Evolutionary conservation across 37 sponge, comb jelly and placozoan species (phyloP).

Genomic region (Tethya wilhelma): DNA sequence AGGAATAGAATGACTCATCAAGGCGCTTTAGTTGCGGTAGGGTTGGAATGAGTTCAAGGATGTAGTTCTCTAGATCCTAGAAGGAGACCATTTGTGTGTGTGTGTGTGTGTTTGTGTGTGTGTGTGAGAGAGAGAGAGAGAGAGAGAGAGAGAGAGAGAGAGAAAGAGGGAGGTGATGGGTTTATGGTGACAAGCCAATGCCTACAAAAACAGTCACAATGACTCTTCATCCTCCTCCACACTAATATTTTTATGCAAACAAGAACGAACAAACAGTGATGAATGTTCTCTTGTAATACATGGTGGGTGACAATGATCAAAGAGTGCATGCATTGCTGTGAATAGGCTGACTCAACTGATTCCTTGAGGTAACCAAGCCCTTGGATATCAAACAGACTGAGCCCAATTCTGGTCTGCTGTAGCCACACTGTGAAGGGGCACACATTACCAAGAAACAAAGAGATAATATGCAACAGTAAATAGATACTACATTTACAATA

Average conservation of each 20-base stretch:
- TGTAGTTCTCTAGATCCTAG: conserved; percentile 96
- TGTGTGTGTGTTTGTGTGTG: not conserved
- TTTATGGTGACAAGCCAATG: not conserved
- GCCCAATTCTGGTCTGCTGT: conserved; percentile 93
- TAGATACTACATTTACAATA: conserved; percentile 14
- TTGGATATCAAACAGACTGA: conserved; percentile 94
- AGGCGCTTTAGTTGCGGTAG: conserved; percentile 93
- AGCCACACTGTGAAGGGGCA: conserved; percentile 89
- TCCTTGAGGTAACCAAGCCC: conserved; percentile 92
- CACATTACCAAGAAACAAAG: not conserved
- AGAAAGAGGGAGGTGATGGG: not conserved
- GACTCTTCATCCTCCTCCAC: not conserved
- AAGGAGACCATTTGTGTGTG: too few relatives aligned
- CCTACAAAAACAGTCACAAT: not conserved
- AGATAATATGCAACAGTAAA: not conserved
- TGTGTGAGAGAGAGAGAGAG: not conserved
- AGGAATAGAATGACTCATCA: conserved; percentile 96
- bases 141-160: conserved; percentile 4
- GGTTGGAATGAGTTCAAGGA: conserved; percentile 96
- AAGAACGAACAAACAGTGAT: too few relatives aligned
- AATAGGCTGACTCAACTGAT: conserved; percentile 33
- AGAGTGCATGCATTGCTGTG: too few relatives aligned
- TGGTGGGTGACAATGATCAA: too few relatives aligned
- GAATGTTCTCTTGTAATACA: too few relatives aligned
- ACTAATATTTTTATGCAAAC: not conserved